A percentile compares a stretch with the other conserved stretches of the same genome.
Conservation (phyloP, 1,140 invertebrate species). For the Caerostris darwini region DNA sequence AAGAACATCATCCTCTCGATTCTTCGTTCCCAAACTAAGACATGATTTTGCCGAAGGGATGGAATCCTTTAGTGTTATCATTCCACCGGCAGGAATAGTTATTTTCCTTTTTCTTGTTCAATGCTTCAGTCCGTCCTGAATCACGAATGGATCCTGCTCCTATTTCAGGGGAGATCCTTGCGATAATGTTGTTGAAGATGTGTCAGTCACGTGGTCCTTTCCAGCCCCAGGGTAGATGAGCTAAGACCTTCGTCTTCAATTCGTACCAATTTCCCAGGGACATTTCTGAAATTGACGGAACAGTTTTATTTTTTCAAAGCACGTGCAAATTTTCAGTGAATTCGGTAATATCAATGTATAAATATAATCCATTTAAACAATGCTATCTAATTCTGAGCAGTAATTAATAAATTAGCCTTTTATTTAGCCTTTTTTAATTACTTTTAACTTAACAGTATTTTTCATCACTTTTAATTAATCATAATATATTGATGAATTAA, state of each 20-base stretch:
- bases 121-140: neutral
- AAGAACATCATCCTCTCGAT: neutral
- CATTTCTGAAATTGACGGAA: constrained; percentile 61
- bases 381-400: no score
- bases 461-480: no score
- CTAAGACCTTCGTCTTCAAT: constrained; percentile 30
- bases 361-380: no score
- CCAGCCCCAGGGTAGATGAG: neutral
- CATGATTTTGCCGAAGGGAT: constrained; percentile 12
- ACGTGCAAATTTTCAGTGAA: no score
- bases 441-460: no score
- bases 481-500: no score
- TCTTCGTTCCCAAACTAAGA: constrained; percentile 1
- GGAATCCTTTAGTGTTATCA: neutral
- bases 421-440: no score
- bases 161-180: constrained; percentile 25
- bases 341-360: no score
- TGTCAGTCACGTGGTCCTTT: constrained; percentile 13
- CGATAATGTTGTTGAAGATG: constrained; percentile 49
- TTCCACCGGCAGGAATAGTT: neutral
- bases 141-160: constrained; percentile 3
- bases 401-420: no score
- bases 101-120: neutral
- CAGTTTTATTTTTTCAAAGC: constrained; percentile 51
- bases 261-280: constrained; percentile 57